Percentiles rank a stretch among this genome's conserved stretches.
Conservation (phyloP, 2,888 invertebrate species). For the Chrysina gloriosa region DNA sequence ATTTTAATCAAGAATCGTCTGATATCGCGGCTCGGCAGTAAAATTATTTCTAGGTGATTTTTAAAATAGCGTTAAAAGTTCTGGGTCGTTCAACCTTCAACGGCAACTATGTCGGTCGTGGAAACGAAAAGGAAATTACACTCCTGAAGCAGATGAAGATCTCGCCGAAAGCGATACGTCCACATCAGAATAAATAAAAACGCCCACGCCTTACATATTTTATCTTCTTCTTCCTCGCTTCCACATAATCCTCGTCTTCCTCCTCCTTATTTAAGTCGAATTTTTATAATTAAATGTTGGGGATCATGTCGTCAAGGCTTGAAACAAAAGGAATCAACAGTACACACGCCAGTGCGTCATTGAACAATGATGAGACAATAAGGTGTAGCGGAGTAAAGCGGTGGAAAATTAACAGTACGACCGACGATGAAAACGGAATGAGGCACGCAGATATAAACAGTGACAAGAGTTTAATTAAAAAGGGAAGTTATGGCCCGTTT, state of each 20-base stretch:
- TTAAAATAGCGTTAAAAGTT: slow-evolving; percentile 44
- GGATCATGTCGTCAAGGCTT: not conserved
- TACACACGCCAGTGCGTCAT: not conserved
- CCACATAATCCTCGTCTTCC: too few relatives aligned
- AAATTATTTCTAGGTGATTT: slow-evolving; percentile 42
- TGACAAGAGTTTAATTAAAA: slow-evolving; percentile 46
- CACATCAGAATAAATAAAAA: slow-evolving; percentile 44
- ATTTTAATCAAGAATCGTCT: not conserved
- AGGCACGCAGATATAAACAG: slow-evolving; percentile 33
- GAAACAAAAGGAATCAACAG: not conserved
- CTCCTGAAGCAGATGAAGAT: slow-evolving; percentile 37
- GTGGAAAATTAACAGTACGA: not conserved
- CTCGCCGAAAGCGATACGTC: slow-evolving; percentile 26
- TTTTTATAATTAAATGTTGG: slow-evolving; percentile 9
- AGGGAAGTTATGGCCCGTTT: slow-evolving; percentile 39
- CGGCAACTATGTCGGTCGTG: slow-evolving; percentile 14
- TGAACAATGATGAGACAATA: slow-evolving; percentile 1
- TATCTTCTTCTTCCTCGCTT: too few relatives aligned
- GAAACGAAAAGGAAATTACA: slow-evolving; percentile 42
- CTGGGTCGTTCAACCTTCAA: slow-evolving; percentile 42
- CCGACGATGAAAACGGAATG: slow-evolving; percentile 26
- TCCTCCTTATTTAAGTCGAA: too few relatives aligned
- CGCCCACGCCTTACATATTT: slow-evolving; percentile 39
- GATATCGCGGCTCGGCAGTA: slow-evolving; percentile 16
- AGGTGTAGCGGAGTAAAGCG: not conserved